Evolutionary conservation across 1,140 invertebrate species (phyloP).

Genomic region (Ips typographus): DNA sequence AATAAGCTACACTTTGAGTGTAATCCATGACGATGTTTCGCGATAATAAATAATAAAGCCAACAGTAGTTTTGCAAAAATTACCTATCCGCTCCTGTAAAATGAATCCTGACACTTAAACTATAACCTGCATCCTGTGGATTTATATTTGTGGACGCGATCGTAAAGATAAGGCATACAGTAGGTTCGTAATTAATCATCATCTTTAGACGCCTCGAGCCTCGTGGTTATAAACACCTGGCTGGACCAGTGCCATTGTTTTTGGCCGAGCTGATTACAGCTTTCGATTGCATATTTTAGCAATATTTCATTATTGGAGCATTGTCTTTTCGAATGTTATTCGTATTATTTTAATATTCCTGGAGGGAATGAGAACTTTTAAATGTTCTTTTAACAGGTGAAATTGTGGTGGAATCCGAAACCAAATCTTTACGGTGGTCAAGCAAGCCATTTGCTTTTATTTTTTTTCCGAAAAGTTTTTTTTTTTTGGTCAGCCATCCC

Average conservation of each 20-base stretch:
- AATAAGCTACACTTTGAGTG: too few species aligned
- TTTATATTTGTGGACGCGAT: slow-evolving; percentile 36
- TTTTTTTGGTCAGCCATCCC: slow-evolving; percentile 4
- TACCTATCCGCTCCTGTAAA: slow-evolving; percentile 26
- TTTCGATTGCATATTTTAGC: slow-evolving; percentile 39
- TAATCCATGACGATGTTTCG: too few species aligned
- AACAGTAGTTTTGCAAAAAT: slow-evolving; percentile 1
- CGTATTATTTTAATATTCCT: slow-evolving; percentile 15
- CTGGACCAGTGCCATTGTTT: slow-evolving; percentile 38
- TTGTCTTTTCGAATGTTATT: slow-evolving; percentile 23
- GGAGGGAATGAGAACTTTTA: slow-evolving; percentile 8
- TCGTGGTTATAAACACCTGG: slow-evolving; percentile 37
- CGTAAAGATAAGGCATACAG: slow-evolving; percentile 30
- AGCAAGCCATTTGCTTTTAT: background rate
- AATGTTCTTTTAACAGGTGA: background rate
- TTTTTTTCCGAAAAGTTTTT: background rate
- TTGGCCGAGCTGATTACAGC: slow-evolving; percentile 35
- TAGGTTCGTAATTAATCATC: slow-evolving; percentile 40
- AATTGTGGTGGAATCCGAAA: background rate
- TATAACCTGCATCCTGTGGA: slow-evolving; percentile 32
- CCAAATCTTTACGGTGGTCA: background rate
- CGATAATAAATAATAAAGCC: too few species aligned
- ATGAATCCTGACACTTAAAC: slow-evolving; percentile 29
- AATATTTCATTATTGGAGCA: slow-evolving; percentile 31
- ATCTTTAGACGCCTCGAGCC: slow-evolving; percentile 20